A percentile compares a stretch with the other conserved stretches of the same genome.
Conservation (phyloP, 2,888 invertebrate genomes). For the Pyralis farinalis region DNA sequence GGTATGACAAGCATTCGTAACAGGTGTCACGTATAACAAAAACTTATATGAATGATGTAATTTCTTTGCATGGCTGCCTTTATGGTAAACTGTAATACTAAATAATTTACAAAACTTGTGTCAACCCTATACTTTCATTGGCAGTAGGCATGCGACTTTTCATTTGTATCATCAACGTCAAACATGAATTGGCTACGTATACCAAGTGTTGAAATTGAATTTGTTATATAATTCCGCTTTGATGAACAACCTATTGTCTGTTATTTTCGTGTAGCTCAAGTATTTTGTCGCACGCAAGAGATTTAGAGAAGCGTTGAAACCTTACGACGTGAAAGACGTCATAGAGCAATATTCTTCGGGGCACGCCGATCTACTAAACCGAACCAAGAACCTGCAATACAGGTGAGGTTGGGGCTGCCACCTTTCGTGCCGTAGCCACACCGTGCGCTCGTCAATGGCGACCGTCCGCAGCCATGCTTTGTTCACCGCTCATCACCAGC, state of each 20-base stretch:
- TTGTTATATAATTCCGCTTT: conserved; percentile 12
- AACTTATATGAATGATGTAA: conserved; percentile 6
- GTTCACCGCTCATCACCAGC: conserved; percentile 39
- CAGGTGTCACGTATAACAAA: conserved; percentile 3
- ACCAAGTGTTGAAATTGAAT: background rate
- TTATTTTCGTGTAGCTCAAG: conserved; percentile 86
- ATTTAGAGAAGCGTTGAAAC: conserved; percentile 95
- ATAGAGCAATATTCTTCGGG: conserved; percentile 95
- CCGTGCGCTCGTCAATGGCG: conserved; percentile 21
- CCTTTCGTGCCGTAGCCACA: conserved; percentile 7
- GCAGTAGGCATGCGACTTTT: conserved; percentile 9
- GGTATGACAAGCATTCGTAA: conserved; percentile 4
- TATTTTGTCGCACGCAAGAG: conserved; percentile 94
- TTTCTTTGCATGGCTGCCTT: conserved; percentile 31
- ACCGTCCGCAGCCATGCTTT: conserved; percentile 29
- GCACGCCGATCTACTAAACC: conserved; percentile 92
- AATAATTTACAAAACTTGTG: conserved; percentile 10
- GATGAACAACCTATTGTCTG: conserved; percentile 51
- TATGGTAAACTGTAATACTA: conserved; percentile 15
- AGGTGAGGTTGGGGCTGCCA: conserved; percentile 79
- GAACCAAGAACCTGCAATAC: conserved; percentile 93
- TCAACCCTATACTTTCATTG: conserved; percentile 10
- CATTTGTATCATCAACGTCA: background rate
- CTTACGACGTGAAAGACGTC: conserved; percentile 96
- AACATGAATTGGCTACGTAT: background rate